Conservation (phyloP, 2,113 vertebrate genomes). For the human region DNA sequence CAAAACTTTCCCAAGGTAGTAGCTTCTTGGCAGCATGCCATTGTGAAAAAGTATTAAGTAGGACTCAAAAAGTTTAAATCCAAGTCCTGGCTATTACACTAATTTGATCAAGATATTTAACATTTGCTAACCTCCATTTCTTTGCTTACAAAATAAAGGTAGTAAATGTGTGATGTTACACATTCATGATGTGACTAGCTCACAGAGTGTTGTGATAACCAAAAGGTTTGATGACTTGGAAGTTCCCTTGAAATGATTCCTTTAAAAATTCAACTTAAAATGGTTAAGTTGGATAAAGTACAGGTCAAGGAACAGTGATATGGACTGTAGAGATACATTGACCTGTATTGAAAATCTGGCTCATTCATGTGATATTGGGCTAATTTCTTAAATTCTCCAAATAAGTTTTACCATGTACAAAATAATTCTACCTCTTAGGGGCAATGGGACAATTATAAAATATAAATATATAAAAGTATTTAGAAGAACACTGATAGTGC, state of each 20-base stretch:
- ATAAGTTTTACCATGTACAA: neutral
- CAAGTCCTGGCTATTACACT: neutral
- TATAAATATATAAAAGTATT: neutral
- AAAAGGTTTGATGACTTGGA: neutral
- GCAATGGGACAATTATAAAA: neutral
- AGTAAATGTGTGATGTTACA: neutral
- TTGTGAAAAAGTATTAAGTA: neutral
- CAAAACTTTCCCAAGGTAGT: neutral
- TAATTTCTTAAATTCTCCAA: slow-evolving; percentile 13
- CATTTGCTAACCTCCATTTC: neutral
- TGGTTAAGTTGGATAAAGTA: neutral
- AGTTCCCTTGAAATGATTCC: neutral
- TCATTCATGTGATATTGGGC: neutral
- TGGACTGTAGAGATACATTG: neutral
- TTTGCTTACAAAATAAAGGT: neutral
- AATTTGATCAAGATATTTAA: neutral
- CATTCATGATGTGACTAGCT: neutral
- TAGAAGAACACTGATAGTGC: neutral
- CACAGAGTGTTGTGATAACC: neutral
- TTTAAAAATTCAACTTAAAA: neutral
- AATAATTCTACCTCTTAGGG: neutral
- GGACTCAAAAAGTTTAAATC: neutral
- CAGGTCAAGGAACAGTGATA: neutral
- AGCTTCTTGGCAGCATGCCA: neutral
- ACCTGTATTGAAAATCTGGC: neutral